Evolutionary conservation across 2,113 vertebrate species (phyloP), one percentile per base, ranked within the genome.

Genomic region (Anthoscopus minutus): DNA sequence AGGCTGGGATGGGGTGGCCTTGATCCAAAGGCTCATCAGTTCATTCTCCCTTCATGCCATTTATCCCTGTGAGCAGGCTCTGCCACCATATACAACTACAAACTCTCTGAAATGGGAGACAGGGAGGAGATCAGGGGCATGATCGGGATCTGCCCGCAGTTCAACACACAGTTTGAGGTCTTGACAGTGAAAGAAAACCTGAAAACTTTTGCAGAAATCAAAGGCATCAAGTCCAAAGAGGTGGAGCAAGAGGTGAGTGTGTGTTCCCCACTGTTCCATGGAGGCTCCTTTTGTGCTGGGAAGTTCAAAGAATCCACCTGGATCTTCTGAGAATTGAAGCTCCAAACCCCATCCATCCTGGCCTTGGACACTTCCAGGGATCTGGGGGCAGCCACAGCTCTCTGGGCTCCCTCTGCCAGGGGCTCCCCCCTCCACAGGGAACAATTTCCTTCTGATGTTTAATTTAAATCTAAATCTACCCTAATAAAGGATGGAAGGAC

Each of bases 171-270:
- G 37, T 99, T 99, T 31, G 98, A 98, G 28, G 98, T 98, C 81
- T 94, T 99, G 72, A 99, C 99, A 0, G 98, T 99, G 94, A 98
- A 98, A 96, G 99, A 99, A 89, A 99, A 99, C 92, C 97, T 99
- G 70, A 96, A 88, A 88, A 98, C 98, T 3, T 99, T 99, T 47
- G 98, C 98, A 2, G 98, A 98, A 85, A 98, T 99, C 91, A 99
- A 99, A 93, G 99, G 99, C 58, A 99, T 99, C 95, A 96, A 92
- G 13, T 62, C 97, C 5, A 96, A 89, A 3, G 97, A 98, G 58
- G 95, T 98, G 11, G 96, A 98, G 6, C 44, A 9, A 44, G 97
- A 96, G 96, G 97, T 97, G 64, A 80, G 93, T 4, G 15, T 3
- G 8, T 27, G 33, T 18, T 66, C 14, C 27, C 37, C 16, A 7